A percentile compares a stretch with the other conserved stretches of the same genome.
Evolutionary conservation across 2,888 invertebrate genomes (phyloP).

Genomic region (Watsonalla cultraria): DNA sequence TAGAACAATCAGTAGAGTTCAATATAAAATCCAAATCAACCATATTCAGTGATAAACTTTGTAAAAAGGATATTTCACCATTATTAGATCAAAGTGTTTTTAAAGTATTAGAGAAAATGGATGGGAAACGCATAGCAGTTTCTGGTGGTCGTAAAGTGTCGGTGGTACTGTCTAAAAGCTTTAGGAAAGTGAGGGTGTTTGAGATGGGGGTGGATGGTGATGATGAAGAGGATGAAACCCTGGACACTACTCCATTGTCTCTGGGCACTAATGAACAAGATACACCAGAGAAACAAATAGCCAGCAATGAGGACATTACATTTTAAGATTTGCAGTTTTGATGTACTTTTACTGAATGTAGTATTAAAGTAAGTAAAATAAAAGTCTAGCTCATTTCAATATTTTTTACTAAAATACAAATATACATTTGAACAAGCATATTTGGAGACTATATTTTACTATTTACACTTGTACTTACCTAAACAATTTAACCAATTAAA

Average conservation of each 20-base stretch:
- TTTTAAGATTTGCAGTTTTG: constrained; percentile 16
- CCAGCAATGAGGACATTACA: constrained; percentile 32
- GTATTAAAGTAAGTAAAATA: too few relatives aligned
- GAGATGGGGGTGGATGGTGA: constrained; percentile 97
- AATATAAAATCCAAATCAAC: constrained; percentile 57
- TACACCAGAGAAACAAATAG: constrained; percentile 38
- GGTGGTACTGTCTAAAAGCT: constrained; percentile 88
- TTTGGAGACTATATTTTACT: background rate
- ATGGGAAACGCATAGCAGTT: constrained; percentile 85
- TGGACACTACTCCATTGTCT: constrained; percentile 65
- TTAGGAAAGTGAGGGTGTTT: constrained; percentile 89
- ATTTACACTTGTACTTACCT: too few relatives aligned
- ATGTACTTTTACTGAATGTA: background rate
- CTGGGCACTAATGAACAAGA: constrained; percentile 46
- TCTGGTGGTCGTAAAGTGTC: constrained; percentile 91
- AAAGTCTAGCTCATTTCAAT: too few relatives aligned
- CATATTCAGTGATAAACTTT: constrained; percentile 63
- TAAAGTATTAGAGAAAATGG: constrained; percentile 82
- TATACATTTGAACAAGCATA: constrained; percentile 1
- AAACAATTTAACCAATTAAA: too few relatives aligned
- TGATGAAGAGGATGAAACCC: constrained; percentile 87
- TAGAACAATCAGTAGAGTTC: constrained; percentile 60
- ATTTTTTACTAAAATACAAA: constrained; percentile 2
- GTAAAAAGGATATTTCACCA: constrained; percentile 74
- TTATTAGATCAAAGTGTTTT: constrained; percentile 72